A percentile compares a stretch with the other conserved stretches of the same genome.
phyloP scores from a whole-genome alignment of 2,113 vertebrate species.

The Lagenorhynchus albirostris region DNA sequence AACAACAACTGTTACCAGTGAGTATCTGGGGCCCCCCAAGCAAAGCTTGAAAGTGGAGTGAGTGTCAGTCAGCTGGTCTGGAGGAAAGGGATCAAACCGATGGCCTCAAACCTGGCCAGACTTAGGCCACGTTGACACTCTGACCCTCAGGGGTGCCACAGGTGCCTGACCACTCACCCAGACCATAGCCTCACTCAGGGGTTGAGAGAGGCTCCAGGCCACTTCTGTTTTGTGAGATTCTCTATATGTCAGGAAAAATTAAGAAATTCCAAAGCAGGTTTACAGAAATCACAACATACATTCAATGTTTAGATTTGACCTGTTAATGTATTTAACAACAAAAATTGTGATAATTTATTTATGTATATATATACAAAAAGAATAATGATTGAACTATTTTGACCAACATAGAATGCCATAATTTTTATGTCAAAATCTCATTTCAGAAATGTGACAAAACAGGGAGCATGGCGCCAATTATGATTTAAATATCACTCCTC shows the following conservation, averaged over 20 bases:
- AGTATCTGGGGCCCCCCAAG: slow-evolving; percentile 69
- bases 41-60: neutral
- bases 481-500: neutral
- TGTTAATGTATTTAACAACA: neutral
- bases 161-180: neutral
- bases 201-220: neutral
- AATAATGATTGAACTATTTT: neutral
- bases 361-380: neutral
- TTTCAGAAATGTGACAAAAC: neutral
- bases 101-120: neutral
- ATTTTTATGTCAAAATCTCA: neutral
- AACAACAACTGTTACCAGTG: slow-evolving; percentile 99
- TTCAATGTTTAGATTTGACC: neutral
- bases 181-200: neutral
- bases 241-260: neutral
- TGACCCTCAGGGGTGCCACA: neutral
- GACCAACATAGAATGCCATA: neutral
- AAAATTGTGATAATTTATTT: neutral
- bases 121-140: neutral
- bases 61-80: neutral
- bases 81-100: neutral
- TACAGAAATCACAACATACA: neutral
- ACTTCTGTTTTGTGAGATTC: neutral
- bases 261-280: neutral
- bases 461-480: neutral